phyloP scores from a whole-genome alignment of 2,888 invertebrate species.

The Bellardia bayeri region DNA sequence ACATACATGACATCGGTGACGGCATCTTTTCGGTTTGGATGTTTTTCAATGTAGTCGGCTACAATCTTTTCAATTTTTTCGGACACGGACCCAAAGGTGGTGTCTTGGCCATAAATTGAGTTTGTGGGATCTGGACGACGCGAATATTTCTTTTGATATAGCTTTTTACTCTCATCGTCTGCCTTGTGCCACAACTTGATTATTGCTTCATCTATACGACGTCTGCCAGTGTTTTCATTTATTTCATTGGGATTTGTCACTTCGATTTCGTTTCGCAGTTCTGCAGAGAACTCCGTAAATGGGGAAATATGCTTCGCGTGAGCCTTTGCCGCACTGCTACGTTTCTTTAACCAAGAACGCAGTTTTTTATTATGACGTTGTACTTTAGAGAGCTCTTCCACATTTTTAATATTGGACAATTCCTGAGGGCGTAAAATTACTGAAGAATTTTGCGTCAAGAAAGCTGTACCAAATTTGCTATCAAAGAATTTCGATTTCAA shows the following conservation, averaged over 20 bases:
- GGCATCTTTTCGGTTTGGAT: constrained; percentile 83
- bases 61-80: constrained; percentile 91
- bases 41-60: constrained; percentile 86
- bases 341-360: constrained; percentile 87
- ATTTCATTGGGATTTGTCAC: constrained; percentile 84
- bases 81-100: constrained; percentile 92
- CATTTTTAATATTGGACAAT: constrained; percentile 86
- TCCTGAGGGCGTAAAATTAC: constrained; percentile 87
- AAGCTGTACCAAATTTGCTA: constrained; percentile 88
- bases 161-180: constrained; percentile 86
- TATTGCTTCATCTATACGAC: constrained; percentile 86
- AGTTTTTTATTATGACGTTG: constrained; percentile 86
- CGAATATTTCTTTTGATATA: constrained; percentile 84
- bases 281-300: constrained; percentile 87
- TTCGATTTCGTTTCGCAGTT: constrained; percentile 85
- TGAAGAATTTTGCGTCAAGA: constrained; percentile 92
- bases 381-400: constrained; percentile 85
- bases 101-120: constrained; percentile 89
- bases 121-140: constrained; percentile 91
- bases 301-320: constrained; percentile 78
- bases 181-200: constrained; percentile 88
- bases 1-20: constrained; percentile 90
- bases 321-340: neutral
- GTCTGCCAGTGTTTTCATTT: constrained; percentile 86
- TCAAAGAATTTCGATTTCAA: constrained; percentile 93